phyloP scores from a whole-genome alignment of 2,797 vertebrate species.

The Mareca penelope region DNA sequence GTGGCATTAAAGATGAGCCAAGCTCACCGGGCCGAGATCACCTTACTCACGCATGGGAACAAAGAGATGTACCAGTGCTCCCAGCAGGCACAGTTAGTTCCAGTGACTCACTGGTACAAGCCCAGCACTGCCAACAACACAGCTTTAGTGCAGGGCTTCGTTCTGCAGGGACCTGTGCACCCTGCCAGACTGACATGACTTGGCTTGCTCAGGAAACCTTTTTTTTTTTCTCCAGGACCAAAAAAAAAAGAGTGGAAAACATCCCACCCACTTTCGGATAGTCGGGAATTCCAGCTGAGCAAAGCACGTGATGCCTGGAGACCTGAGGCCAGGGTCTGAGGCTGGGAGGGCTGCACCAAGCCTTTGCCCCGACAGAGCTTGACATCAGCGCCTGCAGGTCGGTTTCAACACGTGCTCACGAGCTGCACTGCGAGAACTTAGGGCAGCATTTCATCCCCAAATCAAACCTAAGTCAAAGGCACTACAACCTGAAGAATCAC shows the following conservation, averaged over 20 bases:
- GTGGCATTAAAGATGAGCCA: neutral
- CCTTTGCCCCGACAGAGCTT: neutral
- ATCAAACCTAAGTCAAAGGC: neutral
- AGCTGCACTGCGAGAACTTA: accelerated
- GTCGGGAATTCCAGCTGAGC: neutral
- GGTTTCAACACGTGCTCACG: accelerated
- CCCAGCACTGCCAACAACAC: neutral
- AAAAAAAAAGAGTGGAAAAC: neutral
- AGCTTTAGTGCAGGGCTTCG: neutral
- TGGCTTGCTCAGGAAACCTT: neutral
- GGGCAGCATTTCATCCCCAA: neutral
- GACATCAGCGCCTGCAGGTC: neutral
- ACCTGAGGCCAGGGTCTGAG: neutral
- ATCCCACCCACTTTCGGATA: neutral
- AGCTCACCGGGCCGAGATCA: neutral
- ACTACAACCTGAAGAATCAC: neutral
- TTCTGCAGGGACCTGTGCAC: neutral
- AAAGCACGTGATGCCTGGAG: neutral
- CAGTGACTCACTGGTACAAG: constrained; percentile 7
- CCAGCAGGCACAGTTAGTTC: constrained; percentile 3
- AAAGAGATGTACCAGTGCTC: neutral
- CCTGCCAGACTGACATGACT: neutral
- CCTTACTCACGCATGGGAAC: neutral
- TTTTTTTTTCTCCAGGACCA: neutral
- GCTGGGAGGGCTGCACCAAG: neutral